Conservation (phyloP, 1,140 invertebrate genomes). For the Hyles vespertilio region DNA sequence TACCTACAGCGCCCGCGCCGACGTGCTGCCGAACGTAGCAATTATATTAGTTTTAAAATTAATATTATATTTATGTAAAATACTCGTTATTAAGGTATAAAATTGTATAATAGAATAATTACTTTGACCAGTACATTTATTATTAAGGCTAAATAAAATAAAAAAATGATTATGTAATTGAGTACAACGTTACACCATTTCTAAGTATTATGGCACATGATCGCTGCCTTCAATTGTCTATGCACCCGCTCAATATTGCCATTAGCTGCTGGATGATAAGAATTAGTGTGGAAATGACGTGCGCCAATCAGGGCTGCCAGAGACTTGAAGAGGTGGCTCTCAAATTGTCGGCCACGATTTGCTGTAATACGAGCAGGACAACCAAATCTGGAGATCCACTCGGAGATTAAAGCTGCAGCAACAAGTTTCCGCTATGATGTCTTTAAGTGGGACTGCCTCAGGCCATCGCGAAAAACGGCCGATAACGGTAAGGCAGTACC, state of each 20-base stretch:
- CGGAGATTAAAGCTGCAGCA: slow-evolving; percentile 21
- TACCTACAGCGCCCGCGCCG: too few species aligned
- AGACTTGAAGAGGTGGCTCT: background rate
- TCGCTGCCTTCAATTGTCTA: slow-evolving; percentile 9
- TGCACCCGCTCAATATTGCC: slow-evolving; percentile 7
- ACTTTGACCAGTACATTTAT: too few species aligned
- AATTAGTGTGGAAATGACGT: background rate
- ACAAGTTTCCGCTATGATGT: slow-evolving; percentile 56
- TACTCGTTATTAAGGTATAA: too few species aligned
- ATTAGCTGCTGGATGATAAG: slow-evolving; percentile 12
- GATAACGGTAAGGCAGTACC: background rate
- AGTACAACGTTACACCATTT: too few species aligned
- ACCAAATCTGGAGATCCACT: slow-evolving; percentile 15
- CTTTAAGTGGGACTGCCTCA: slow-evolving; percentile 26
- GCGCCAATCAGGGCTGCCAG: slow-evolving; percentile 4
- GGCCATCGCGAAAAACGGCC: slow-evolving; percentile 20
- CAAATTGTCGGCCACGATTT: slow-evolving; percentile 2
- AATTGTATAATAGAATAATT: too few species aligned
- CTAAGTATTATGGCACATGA: slow-evolving; percentile 5
- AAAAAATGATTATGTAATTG: too few species aligned
- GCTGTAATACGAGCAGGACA: slow-evolving; percentile 1
- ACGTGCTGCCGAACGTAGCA: too few species aligned
- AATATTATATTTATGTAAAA: too few species aligned
- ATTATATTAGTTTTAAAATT: too few species aligned
- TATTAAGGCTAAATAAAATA: too few species aligned